Evolutionary conservation across 1,140 invertebrate genomes (phyloP), one percentile per base, ranked within the genome.

Genomic region (Pogonomyrmex barbatus): DNA sequence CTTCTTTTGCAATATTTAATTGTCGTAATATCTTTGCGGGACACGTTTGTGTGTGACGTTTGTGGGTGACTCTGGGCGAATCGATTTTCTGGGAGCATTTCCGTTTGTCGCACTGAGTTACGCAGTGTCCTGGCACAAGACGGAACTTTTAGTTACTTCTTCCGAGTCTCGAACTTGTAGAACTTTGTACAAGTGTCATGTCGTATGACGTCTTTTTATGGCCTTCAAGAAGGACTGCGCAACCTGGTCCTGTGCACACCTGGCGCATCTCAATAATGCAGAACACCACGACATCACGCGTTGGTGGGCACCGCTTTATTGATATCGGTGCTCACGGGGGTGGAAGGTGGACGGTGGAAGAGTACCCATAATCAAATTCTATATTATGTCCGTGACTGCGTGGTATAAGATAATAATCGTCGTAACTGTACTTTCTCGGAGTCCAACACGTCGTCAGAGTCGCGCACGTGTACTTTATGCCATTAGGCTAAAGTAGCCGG

Each of bases 191-290:
- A 24, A 83, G 68, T 60, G 60, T 68, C 63, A 52, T 70, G 65
- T 82, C 45, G 58, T 30, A 42, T 83, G 52, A 63, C 71, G 76
- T 86, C 36, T 54, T 54, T 50, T n/a, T 12, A 4, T 14, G 88
- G 54, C 89, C 89, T 90, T 90, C 79, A 36, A 75, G 42, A 24
- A 60, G 52, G 30, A 33, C 42, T 63, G 9, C 33, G 56, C 42
- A 42, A 78, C 58, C 36, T 24, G 24, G 24, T 24, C 24, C 24
- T 42, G 60, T 36, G 78, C n/a, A 54, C 89, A 90, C 79, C 88
- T 90, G 89, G 50, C 47, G 75, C 56, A 62, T 87, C 39, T 89
- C 6, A 90, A 89, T 90, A 90, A 90, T 90, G 79, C 42, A 90
- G 39, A 6, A 52, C 42, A 24, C 36, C 62, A 60, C 54, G 68